These are phyloP conservation scores for Platichthys flesus DNA, from an alignment of 2,113 vertebrate species.

Conservation along the genomic window DNA sequence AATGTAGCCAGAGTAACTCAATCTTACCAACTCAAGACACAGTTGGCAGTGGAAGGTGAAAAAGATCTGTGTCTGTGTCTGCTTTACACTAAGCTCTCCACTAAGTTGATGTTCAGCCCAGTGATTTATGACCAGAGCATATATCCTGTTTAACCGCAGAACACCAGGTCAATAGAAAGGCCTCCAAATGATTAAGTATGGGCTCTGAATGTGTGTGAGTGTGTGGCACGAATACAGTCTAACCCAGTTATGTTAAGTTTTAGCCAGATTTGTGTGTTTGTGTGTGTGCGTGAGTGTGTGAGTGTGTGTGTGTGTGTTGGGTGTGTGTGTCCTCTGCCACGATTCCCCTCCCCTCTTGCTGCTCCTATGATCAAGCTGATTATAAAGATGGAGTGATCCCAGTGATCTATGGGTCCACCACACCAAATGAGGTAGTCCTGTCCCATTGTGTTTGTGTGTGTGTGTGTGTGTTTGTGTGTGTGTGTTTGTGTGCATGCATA, in stretches of 20 bases:
- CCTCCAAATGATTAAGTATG: constrained; percentile 15
- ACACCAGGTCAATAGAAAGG: constrained; percentile 7
- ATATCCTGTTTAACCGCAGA: constrained; percentile 26
- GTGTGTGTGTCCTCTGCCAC: too few relatives aligned
- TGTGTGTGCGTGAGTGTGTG: too few relatives aligned
- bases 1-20: not conserved
- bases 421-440: too few relatives aligned
- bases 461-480: constrained; percentile 8
- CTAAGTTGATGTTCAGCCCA: constrained; percentile 12
- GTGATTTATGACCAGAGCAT: constrained; percentile 35
- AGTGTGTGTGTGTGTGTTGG: too few relatives aligned
- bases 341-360: too few relatives aligned
- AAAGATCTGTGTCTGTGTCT: not conserved
- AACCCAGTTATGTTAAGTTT: too few relatives aligned
- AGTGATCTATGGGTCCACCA: too few relatives aligned
- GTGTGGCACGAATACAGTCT: too few relatives aligned
- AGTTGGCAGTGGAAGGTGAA: not conserved
- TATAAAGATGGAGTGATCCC: too few relatives aligned
- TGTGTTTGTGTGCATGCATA: constrained; percentile 4
- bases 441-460: not conserved
- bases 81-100: not conserved
- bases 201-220: not conserved
- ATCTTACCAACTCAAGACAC: not conserved
- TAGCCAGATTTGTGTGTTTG: too few relatives aligned
- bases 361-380: too few relatives aligned